These are phyloP conservation scores for Neodon shergylaensis DNA, from an alignment of 2,113 vertebrate species.

Conservation along the genomic window DNA sequence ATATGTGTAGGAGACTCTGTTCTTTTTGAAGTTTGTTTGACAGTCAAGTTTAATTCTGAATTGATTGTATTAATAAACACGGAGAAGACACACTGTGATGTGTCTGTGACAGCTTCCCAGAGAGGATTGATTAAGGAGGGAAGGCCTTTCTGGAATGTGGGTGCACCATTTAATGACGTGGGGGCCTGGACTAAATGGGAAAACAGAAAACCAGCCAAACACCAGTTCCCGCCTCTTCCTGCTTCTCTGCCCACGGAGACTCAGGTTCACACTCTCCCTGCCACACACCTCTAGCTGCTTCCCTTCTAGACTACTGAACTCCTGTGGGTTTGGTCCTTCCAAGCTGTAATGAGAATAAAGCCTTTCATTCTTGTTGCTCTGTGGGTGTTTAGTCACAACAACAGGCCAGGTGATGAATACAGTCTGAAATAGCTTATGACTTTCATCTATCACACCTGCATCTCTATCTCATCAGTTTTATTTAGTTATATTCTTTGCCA, in stretches of 20 bases:
- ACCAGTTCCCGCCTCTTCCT: too few relatives aligned
- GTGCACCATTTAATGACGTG: not conserved
- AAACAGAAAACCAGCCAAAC: not conserved
- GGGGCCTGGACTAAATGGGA: not conserved
- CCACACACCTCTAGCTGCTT: not conserved
- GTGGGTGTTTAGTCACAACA: not conserved
- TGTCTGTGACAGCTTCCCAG: not conserved
- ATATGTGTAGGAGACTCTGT: not conserved
- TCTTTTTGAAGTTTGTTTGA: not conserved
- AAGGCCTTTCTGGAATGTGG: not conserved
- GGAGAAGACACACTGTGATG: not conserved
- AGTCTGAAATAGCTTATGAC: not conserved
- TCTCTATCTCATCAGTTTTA: not conserved
- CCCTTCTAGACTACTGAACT: too few relatives aligned
- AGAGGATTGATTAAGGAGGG: not conserved
- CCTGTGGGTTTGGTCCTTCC: not conserved
- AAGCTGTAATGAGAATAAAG: not conserved
- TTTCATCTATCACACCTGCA: not conserved
- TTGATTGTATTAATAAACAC: not conserved
- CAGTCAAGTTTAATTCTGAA: not conserved
- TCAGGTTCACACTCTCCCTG: not conserved
- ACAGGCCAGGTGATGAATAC: not conserved
- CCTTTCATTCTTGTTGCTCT: not conserved
- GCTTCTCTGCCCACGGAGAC: not conserved
- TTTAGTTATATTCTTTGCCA: not conserved